These are phyloP conservation scores for Oryzaephilus surinamensis DNA, from an alignment of 1,140 invertebrate species.

Conservation along the genomic window DNA sequence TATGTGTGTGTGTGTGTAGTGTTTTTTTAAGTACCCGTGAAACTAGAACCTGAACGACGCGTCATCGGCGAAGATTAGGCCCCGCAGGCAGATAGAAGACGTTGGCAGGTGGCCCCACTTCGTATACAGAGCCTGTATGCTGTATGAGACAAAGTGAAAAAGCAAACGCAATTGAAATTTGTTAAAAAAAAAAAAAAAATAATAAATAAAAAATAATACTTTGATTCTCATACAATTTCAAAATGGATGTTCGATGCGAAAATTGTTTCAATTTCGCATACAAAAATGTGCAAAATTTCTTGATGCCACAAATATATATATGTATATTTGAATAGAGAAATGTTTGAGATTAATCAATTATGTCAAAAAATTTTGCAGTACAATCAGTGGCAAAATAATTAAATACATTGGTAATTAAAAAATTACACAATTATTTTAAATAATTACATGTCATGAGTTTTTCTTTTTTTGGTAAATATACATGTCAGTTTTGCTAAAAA, in stretches of 20 bases:
- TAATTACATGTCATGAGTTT: constrained; percentile 31
- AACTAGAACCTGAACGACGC: constrained; percentile 38
- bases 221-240: constrained; percentile 22
- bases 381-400: constrained; percentile 14
- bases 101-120: constrained; percentile 39
- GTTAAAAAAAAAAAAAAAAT: constrained; percentile 30
- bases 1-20: constrained; percentile 25
- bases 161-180: constrained; percentile 38
- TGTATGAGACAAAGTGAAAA: constrained; percentile 38
- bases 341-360: background rate
- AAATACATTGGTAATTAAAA: constrained; percentile 13
- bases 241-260: constrained; percentile 9
- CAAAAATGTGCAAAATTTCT: constrained; percentile 24
- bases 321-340: no score
- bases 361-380: constrained; percentile 33
- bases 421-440: constrained; percentile 24
- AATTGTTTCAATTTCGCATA: constrained; percentile 10
- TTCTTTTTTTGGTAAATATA: constrained; percentile 10
- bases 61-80: constrained; percentile 34
- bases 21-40: constrained; percentile 38
- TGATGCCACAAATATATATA: constrained; percentile 14
- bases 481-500: constrained; percentile 5
- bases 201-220: constrained; percentile 18
- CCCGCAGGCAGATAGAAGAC: constrained; percentile 35
- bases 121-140: constrained; percentile 38